These are phyloP conservation scores for Lacerta viridis DNA, from an alignment of 2,797 vertebrate genomes.

Conservation along the genomic window DNA sequence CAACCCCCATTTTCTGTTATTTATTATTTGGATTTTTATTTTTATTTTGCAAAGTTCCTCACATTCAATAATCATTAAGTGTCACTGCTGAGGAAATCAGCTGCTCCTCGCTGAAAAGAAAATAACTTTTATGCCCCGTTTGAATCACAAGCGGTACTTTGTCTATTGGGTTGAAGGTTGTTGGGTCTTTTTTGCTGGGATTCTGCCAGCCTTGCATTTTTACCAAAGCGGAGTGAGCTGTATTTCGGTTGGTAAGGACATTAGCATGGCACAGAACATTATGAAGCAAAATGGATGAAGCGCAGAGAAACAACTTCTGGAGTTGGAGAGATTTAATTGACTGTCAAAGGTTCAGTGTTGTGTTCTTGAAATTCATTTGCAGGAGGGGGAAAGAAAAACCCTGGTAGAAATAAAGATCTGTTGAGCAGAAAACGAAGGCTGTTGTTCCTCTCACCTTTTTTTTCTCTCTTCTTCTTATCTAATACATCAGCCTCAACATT, in stretches of 20 bases:
- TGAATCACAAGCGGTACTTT: constrained; percentile 70
- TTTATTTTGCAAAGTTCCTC: constrained; percentile 64
- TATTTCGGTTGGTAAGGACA: constrained; percentile 46
- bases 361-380: constrained; percentile 54
- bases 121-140: constrained; percentile 49
- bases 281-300: constrained; percentile 40
- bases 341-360: constrained; percentile 58
- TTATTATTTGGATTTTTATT: constrained; percentile 65
- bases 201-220: constrained; percentile 37
- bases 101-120: constrained; percentile 72
- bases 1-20: constrained; percentile 42
- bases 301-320: constrained; percentile 66
- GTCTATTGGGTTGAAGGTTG: constrained; percentile 56
- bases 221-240: constrained; percentile 44
- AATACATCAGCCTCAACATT: constrained; percentile 58
- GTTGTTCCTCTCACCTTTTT: constrained; percentile 44
- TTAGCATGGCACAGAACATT: constrained; percentile 44
- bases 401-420: constrained; percentile 55
- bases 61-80: constrained; percentile 73
- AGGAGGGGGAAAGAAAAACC: not conserved
- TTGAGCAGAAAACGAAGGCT: constrained; percentile 54
- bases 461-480: constrained; percentile 57
- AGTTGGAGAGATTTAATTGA: constrained; percentile 57
- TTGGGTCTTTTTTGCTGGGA: constrained; percentile 19
- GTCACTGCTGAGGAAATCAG: constrained; percentile 74